Percentiles rank a stretch among this genome's conserved stretches.
These are phyloP conservation scores for Pithecia hirsuta DNA, from an alignment of 2,797 vertebrate species.

Conservation along the genomic window DNA sequence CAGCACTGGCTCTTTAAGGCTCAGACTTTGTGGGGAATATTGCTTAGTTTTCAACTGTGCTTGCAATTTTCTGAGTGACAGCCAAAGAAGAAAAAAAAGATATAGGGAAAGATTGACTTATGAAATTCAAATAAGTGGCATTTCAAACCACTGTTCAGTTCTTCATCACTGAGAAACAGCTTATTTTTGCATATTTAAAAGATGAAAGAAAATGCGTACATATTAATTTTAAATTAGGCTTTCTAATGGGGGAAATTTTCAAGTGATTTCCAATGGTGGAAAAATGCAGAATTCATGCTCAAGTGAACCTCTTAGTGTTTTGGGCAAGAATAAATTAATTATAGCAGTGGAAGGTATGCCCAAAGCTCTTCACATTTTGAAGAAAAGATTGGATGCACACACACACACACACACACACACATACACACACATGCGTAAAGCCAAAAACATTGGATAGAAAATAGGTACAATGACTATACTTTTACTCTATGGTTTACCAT, in stretches of 20 bases:
- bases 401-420: background rate
- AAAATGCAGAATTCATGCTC: slow-evolving; percentile 57
- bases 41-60: slow-evolving; percentile 35
- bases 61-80: slow-evolving; percentile 76
- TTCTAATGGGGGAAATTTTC: slow-evolving; percentile 66
- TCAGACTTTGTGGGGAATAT: background rate
- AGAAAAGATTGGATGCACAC: background rate
- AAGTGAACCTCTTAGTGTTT: slow-evolving; percentile 26
- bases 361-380: background rate
- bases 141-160: slow-evolving; percentile 76
- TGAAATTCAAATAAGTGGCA: slow-evolving; percentile 82
- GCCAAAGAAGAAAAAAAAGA: slow-evolving; percentile 50
- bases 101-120: slow-evolving; percentile 62
- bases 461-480: background rate
- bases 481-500: background rate
- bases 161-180: slow-evolving; percentile 78
- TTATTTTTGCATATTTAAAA: slow-evolving; percentile 82
- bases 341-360: background rate
- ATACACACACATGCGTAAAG: too few species aligned
- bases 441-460: background rate
- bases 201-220: slow-evolving; percentile 79
- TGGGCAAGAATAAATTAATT: background rate
- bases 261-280: slow-evolving; percentile 49
- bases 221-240: slow-evolving; percentile 80
- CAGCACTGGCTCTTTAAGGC: background rate